Evolutionary conservation across 2,888 invertebrate genomes (phyloP).

Genomic region (Diadegma fenestrale): DNA sequence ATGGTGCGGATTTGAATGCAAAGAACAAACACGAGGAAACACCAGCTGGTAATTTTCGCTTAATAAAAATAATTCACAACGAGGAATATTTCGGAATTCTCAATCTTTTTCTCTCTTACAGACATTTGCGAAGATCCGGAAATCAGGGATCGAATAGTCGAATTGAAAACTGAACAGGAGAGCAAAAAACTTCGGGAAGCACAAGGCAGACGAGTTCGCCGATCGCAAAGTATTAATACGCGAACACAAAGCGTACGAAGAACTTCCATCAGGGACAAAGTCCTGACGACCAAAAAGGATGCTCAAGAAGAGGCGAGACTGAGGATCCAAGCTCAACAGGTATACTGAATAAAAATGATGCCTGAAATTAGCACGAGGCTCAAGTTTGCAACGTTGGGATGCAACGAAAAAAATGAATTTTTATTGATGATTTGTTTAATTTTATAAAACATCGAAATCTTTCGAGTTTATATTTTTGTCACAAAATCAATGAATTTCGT

Average conservation of each 20-base stretch:
- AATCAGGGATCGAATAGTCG: conserved; percentile 94
- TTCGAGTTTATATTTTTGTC: no score
- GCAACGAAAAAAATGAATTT: no score
- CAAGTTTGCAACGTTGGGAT: no score
- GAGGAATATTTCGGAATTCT: no score
- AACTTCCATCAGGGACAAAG: conserved; percentile 97
- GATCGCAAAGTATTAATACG: conserved; percentile 91
- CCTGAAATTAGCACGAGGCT: no score
- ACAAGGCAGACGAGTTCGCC: conserved; percentile 88
- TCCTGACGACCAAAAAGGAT: conserved; percentile 96
- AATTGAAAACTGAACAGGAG: conserved; percentile 96
- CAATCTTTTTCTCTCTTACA: conserved; percentile 81
- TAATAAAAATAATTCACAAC: no score
- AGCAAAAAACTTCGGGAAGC: conserved; percentile 89
- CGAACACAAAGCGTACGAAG: conserved; percentile 97
- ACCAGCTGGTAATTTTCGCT: conserved; percentile 94
- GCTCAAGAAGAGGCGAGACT: conserved; percentile 96
- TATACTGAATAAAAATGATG: no score
- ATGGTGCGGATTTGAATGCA: conserved; percentile 98
- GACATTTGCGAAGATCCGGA: conserved; percentile 99
- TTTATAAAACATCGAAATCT: no score
- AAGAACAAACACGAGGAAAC: conserved; percentile 98
- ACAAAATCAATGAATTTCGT: no score
- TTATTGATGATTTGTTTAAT: no score
- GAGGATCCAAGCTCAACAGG: conserved; percentile 88